Evolutionary conservation across 1,140 invertebrate genomes (phyloP).

Genomic region (Pachypsylla venusta): DNA sequence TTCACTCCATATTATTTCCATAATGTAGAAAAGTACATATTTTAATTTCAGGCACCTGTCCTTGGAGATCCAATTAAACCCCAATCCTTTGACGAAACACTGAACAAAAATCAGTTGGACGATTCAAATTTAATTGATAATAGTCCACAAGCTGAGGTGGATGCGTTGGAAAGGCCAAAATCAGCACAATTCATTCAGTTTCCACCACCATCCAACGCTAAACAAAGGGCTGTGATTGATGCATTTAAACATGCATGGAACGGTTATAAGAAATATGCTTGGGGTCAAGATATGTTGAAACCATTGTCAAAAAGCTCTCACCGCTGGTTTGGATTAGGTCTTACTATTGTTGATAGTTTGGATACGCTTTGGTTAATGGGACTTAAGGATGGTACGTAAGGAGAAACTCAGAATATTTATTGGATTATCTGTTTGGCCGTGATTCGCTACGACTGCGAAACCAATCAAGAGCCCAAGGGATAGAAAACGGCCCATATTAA

Average conservation of each 20-base stretch:
- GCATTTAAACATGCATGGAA: constrained; percentile 85
- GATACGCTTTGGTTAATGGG: constrained; percentile 90
- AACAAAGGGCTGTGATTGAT: constrained; percentile 63
- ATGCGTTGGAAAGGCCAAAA: background rate
- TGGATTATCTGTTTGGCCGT: background rate
- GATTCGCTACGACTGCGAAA: too few species aligned
- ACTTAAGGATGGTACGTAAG: constrained; percentile 55
- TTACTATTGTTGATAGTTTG: constrained; percentile 80
- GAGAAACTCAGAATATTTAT: background rate
- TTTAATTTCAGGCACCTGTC: background rate
- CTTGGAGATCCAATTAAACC: background rate
- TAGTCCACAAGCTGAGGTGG: background rate
- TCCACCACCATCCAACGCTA: constrained; percentile 54
- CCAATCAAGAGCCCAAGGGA: too few species aligned
- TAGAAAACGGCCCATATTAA: too few species aligned
- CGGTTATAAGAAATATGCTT: constrained; percentile 78
- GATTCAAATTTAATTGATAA: background rate
- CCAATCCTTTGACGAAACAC: background rate
- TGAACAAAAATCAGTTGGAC: background rate
- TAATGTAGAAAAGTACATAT: too few species aligned
- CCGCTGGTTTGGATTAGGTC: constrained; percentile 82
- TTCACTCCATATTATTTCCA: too few species aligned
- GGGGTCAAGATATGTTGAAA: constrained; percentile 87
- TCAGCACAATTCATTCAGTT: constrained; percentile 26
- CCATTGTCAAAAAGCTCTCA: constrained; percentile 62